Evolutionary conservation across 1,140 invertebrate genomes (phyloP).

Genomic region (Pseudomyrmex pallidus): DNA sequence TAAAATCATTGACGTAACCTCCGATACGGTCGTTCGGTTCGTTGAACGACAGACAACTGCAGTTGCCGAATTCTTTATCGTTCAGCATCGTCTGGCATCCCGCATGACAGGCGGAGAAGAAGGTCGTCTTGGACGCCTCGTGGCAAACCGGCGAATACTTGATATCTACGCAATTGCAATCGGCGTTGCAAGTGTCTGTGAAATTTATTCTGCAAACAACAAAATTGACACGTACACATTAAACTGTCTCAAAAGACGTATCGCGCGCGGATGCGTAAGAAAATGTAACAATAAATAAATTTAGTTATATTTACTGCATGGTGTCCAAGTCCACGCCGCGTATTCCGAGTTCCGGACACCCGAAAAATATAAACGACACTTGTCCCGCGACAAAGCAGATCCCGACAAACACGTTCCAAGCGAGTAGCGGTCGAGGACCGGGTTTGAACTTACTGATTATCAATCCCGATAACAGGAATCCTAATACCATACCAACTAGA

Average conservation of each 20-base stretch:
- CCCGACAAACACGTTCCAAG: constrained; percentile 89
- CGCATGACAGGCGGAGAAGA: constrained; percentile 88
- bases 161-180: constrained; percentile 86
- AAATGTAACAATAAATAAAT: not conserved
- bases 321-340: constrained; percentile 79
- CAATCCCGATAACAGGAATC: constrained; percentile 88
- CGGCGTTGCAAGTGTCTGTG: constrained; percentile 84
- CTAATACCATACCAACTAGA: constrained; percentile 87
- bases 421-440: constrained; percentile 86
- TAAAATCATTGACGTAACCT: not conserved
- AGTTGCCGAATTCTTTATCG: constrained; percentile 80
- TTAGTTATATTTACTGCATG: constrained; percentile 79
- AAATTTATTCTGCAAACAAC: constrained; percentile 84
- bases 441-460: constrained; percentile 88
- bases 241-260: not conserved
- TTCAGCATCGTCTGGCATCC: constrained; percentile 84
- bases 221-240: not conserved
- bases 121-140: constrained; percentile 85
- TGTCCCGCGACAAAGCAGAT: constrained; percentile 85
- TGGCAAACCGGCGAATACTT: constrained; percentile 88
- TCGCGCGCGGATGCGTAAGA: not conserved
- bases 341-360: constrained; percentile 84
- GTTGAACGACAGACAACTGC: constrained; percentile 74
- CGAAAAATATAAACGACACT: constrained; percentile 86
- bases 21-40: not conserved